Conservation (phyloP, 2,888 invertebrate genomes). For the Acanthosepion esculentum region DNA sequence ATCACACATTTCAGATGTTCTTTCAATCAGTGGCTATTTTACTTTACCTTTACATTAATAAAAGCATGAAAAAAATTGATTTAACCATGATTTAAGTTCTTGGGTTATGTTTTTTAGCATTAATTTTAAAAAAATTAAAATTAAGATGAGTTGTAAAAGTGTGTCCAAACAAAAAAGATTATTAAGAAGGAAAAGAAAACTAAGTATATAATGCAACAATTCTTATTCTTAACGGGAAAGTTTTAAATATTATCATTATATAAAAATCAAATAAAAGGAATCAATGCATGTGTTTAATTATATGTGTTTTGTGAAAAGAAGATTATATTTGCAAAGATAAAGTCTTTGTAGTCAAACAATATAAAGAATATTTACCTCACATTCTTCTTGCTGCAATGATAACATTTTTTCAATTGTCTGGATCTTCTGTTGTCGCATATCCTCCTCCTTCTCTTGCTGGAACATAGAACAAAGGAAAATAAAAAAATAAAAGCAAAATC, state of each 20-base stretch:
- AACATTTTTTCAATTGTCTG: slow-evolving; percentile 38
- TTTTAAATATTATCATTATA: too few relatives aligned
- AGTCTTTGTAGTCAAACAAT: neutral
- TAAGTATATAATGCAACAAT: too few relatives aligned
- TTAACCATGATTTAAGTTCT: neutral
- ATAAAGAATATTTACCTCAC: neutral
- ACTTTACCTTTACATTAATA: neutral
- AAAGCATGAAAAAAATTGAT: neutral
- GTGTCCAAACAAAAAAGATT: too few relatives aligned
- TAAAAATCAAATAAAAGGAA: neutral
- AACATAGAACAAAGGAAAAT: neutral
- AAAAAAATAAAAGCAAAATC: neutral
- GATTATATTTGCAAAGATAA: neutral
- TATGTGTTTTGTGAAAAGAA: neutral
- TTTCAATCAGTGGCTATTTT: neutral
- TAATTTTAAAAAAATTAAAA: too few relatives aligned
- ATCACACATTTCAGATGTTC: neutral
- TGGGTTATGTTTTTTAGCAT: too few relatives aligned
- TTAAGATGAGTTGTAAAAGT: too few relatives aligned
- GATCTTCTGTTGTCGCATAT: slow-evolving; percentile 43
- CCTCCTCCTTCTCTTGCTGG: slow-evolving; percentile 40
- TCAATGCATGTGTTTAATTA: neutral
- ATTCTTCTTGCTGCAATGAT: slow-evolving; percentile 44
- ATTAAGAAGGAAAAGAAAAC: too few relatives aligned
- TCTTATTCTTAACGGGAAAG: too few relatives aligned